Percentiles rank a stretch among this genome's conserved stretches.
Evolutionary conservation across 2,888 invertebrate species (phyloP).

Genomic region (Luffia ferchaultella): DNA sequence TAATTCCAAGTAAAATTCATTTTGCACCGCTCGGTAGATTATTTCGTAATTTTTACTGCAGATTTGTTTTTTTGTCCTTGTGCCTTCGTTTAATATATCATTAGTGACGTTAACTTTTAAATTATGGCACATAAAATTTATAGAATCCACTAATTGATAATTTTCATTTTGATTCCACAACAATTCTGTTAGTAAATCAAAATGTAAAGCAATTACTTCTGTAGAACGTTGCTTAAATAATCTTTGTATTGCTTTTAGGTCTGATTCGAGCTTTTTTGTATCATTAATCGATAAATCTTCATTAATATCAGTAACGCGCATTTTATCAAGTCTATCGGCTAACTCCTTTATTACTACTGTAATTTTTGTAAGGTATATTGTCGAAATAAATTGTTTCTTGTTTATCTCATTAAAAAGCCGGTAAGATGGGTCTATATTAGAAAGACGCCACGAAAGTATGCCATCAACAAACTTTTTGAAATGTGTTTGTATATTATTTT

Average conservation of each 20-base stretch:
- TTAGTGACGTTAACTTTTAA: constrained; percentile 28
- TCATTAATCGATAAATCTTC: constrained; percentile 23
- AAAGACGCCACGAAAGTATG: constrained; percentile 33
- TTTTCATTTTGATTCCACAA: constrained; percentile 29
- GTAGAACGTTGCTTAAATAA: constrained; percentile 36
- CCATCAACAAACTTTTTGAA: constrained; percentile 29
- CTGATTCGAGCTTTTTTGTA: constrained; percentile 22
- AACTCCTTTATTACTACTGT: constrained; percentile 38
- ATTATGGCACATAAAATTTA: constrained; percentile 30
- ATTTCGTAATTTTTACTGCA: constrained; percentile 36
- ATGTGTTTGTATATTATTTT: constrained; percentile 29
- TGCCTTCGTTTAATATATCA: constrained; percentile 31
- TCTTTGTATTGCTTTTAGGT: constrained; percentile 29
- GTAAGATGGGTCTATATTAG: constrained; percentile 29
- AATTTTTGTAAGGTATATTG: constrained; percentile 39
- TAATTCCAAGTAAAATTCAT: constrained; percentile 25
- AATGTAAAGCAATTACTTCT: constrained; percentile 38
- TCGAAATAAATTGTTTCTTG: constrained; percentile 32
- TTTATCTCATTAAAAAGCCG: constrained; percentile 33
- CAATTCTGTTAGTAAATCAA: constrained; percentile 40
- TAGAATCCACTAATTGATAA: constrained; percentile 28
- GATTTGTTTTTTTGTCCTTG: constrained; percentile 31
- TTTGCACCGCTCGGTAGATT: constrained; percentile 29
- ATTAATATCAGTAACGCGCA: constrained; percentile 21
- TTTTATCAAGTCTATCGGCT: constrained; percentile 22